These are phyloP conservation scores for Melikaiella ostensackeni DNA, from an alignment of 2,888 invertebrate species.

Conservation along the genomic window DNA sequence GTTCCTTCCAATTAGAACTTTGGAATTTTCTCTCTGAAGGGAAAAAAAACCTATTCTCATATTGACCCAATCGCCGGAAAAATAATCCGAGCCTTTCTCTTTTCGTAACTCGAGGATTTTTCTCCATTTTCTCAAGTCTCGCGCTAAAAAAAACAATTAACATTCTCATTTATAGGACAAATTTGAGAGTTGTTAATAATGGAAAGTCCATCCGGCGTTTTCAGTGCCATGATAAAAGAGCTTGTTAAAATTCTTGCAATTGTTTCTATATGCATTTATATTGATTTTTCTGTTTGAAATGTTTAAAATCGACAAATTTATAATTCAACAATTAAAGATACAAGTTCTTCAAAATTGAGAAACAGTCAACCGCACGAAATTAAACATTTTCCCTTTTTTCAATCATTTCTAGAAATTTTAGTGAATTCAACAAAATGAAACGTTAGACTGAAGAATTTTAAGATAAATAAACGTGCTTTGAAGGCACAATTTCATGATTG, in stretches of 20 bases:
- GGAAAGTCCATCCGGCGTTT: background rate
- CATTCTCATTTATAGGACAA: background rate
- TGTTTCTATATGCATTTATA: background rate
- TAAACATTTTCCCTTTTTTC: too few relatives aligned
- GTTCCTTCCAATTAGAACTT: background rate
- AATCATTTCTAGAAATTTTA: too few relatives aligned
- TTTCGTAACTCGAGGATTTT: background rate
- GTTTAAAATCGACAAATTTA: too few relatives aligned
- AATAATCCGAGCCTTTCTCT: background rate
- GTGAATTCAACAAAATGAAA: too few relatives aligned
- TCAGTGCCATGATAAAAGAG: background rate
- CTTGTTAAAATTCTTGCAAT: background rate
- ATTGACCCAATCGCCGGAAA: background rate
- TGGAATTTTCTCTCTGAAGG: background rate
- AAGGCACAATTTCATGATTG: too few relatives aligned
- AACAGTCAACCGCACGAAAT: background rate
- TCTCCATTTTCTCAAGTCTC: background rate
- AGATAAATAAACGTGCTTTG: too few relatives aligned
- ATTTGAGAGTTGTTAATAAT: background rate
- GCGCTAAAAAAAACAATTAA: background rate
- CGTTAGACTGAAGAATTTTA: too few relatives aligned
- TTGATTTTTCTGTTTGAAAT: too few relatives aligned
- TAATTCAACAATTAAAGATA: too few relatives aligned
- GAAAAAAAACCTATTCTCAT: background rate
- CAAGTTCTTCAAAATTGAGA: too few relatives aligned